phyloP scores from a whole-genome alignment of 2,888 invertebrate species.

The Byasa hedistus region DNA sequence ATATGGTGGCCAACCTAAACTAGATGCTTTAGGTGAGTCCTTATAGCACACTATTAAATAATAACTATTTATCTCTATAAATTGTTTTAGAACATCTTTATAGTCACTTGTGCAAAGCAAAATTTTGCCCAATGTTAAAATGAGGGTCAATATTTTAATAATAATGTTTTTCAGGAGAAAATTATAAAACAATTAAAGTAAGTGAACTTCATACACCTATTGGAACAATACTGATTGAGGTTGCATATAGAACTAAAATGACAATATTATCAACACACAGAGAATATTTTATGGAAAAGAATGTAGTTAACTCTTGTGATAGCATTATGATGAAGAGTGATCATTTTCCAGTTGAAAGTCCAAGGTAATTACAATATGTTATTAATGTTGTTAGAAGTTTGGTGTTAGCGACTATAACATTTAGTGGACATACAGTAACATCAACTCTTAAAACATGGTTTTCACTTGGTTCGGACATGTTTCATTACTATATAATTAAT shows the following conservation, averaged over 20 bases:
- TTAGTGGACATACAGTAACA: too few species aligned
- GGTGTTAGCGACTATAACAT: neutral
- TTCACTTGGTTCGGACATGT: too few species aligned
- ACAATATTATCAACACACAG: conserved; percentile 91
- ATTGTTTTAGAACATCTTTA: too few species aligned
- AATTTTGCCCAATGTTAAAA: too few species aligned
- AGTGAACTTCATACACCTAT: conserved; percentile 93
- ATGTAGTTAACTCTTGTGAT: conserved; percentile 38
- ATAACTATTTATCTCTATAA: neutral
- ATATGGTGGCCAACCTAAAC: conserved; percentile 88
- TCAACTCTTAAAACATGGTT: too few species aligned
- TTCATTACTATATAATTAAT: too few species aligned
- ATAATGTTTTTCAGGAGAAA: conserved; percentile 81
- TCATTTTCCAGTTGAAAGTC: conserved; percentile 85
- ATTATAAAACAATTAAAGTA: conserved; percentile 87
- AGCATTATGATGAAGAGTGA: conserved; percentile 94
- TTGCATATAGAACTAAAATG: conserved; percentile 94
- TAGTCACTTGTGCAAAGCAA: too few species aligned
- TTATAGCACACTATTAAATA: neutral
- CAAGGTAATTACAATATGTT: conserved; percentile 65
- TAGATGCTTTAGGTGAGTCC: conserved; percentile 83
- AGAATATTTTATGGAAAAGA: conserved; percentile 76
- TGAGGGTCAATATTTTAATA: neutral
- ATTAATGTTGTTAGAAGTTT: neutral
- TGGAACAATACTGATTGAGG: conserved; percentile 89